These are phyloP conservation scores for Amphiprion ocellaris DNA, from an alignment of 2,113 vertebrate genomes.

Conservation along the genomic window DNA sequence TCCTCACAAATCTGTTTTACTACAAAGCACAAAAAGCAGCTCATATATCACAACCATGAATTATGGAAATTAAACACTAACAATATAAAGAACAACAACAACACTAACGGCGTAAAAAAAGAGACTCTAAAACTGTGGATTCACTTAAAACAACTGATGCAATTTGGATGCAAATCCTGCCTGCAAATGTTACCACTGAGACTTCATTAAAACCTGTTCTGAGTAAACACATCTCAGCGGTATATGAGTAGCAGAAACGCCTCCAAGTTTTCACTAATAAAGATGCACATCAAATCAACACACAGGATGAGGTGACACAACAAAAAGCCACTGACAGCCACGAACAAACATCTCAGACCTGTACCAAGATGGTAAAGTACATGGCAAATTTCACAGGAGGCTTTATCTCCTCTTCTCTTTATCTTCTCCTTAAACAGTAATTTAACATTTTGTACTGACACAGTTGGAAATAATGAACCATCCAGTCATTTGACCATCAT, in stretches of 20 bases:
- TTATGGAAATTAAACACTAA: slow-evolving; percentile 18
- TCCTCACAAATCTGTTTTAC: slow-evolving; percentile 8
- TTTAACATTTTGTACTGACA: no score
- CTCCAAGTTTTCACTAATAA: slow-evolving; percentile 19
- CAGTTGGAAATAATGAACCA: no score
- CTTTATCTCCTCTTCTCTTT: no score
- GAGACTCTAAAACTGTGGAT: slow-evolving; percentile 18
- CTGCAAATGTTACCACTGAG: slow-evolving; percentile 51
- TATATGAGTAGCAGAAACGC: slow-evolving; percentile 6
- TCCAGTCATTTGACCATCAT: no score
- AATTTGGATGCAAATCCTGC: slow-evolving; percentile 31
- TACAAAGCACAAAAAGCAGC: slow-evolving; percentile 4
- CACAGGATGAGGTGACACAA: not conserved
- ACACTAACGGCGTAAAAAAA: not conserved
- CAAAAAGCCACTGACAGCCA: not conserved
- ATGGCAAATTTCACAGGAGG: no score
- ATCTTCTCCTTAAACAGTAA: no score
- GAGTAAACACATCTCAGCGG: slow-evolving; percentile 32
- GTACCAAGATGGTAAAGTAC: no score
- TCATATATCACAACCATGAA: slow-evolving; percentile 2
- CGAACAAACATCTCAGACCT: not conserved
- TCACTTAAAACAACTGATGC: slow-evolving; percentile 12
- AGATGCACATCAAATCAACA: not conserved
- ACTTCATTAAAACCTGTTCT: slow-evolving; percentile 56
- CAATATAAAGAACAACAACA: slow-evolving; percentile 6